Evolutionary conservation across 92 coral and sea anemone species (phyloP), one percentile per base, ranked within the genome.

Genomic region (Ricordea florida): DNA sequence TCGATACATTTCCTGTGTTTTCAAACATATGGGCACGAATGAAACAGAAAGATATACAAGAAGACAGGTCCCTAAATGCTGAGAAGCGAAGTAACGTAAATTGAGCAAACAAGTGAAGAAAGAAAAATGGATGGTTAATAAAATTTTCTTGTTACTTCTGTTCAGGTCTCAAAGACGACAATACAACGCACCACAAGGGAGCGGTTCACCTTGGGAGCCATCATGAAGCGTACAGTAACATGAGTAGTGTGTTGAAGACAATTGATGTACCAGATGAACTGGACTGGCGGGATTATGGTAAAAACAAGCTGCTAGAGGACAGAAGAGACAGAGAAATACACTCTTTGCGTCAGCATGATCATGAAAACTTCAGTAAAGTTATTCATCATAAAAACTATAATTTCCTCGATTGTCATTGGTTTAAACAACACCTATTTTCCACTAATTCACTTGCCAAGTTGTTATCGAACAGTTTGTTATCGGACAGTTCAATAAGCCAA

Each of bases 221-320:
- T 7, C 93, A 89, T 42, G 81, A 81, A 34, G 44, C 74, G 2
- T 79, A 78, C 83, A 87, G 89, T 76, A 79, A 81, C 64, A 87
- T 74, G 83, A 79, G 65, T 25, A 23, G 78, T 1, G 83, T 87
- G 29, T 78, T 91, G 52, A 91, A 94, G 46, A 77, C 80, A 14
- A 33, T 89, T 31, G 98, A 92, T 11, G 92, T 94, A 7, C 98
- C 98, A 14, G 98, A 94, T 33, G 84, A 89, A 55, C 74, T 94
- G 34, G 98, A 94, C 80, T 94, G 98, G 98, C 78, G 98, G 41
- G 98, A 94, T 30, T 94, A 84, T 57, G 98, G 98, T 94, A 76
- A 36, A 70, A 29, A n/a, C n/a, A n/a, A n/a, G n/a, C n/a, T n/a
- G n/a, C n/a, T n/a, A n/a, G n/a, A n/a, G n/a, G n/a, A n/a, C n/a